Base-by-base conservation (phyloP, 2,797 vertebrate species). In the Lithobates pipiens region DNA sequence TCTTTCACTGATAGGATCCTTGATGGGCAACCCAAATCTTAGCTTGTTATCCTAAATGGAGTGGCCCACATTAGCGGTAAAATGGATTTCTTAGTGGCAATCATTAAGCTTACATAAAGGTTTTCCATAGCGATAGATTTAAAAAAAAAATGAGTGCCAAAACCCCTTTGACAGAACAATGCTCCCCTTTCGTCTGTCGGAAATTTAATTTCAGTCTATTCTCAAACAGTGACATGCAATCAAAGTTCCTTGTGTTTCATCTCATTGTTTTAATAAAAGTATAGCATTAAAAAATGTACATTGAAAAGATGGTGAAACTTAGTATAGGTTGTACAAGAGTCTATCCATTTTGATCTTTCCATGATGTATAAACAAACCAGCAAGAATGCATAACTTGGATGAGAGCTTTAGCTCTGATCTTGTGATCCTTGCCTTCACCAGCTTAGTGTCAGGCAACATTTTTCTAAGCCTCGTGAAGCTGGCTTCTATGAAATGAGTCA, bases 401-500 rank as follows among this genome's bases (percentile, higher is more conserved):
- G 50, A 54, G 71, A 81, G 79, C 68, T 63, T 44, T 25, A 39
- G 23, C n/a, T 25, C n/a, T 23, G 42, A 54, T 65, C 34, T 82
- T 63, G 25, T 73, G 80, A 82, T 54, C 71, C 25, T 46, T 73
- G 34, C 54, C 79, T 57, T 82, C 54, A 27, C 79, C 15, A 6
- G 27, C 69, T 46, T 46, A 36, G 69, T 34, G 46, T 73, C 29
- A 0, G 88, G 90, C 91, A 85, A 90, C 89, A 10, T 82, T 88
- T 92, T 90, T 93, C 76, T 83, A 34, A 93, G 93, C 89, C 94
- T 93, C 91, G 90, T 93, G 93, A 91, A 91, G 93, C 93, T 91
- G 90, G 93, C 92, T 90, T 89, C 91, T 91, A 91, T 92, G 90
- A 96, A 93, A 96, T 97, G 96, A 97, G 96, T 97, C 96, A 96